Evolutionary conservation across 2,113 vertebrate genomes (phyloP).

Genomic region (Leptobrachium leishanense): DNA sequence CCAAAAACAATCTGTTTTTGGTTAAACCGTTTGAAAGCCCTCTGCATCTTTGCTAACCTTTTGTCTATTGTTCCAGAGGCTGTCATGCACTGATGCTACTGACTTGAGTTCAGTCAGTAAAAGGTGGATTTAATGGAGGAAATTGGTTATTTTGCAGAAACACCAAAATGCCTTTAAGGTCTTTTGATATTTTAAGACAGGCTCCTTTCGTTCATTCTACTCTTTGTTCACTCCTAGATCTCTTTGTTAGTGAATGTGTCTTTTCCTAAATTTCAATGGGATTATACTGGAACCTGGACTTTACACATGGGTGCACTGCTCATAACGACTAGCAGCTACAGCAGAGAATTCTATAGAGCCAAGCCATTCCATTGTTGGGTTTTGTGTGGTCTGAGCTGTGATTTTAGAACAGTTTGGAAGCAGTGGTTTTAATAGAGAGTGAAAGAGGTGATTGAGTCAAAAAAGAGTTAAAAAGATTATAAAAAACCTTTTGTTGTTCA

Average conservation of each 20-base stretch:
- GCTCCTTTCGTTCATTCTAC: background rate
- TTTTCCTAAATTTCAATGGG: background rate
- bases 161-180: background rate
- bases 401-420: background rate
- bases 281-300: slow-evolving; percentile 20
- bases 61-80: background rate
- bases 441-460: slow-evolving; percentile 8
- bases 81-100: background rate
- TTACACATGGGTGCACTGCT: slow-evolving; percentile 24
- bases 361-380: slow-evolving; percentile 28
- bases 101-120: slow-evolving; percentile 14
- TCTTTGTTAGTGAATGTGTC: slow-evolving; percentile 17
- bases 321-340: slow-evolving; percentile 14
- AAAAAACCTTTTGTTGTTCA: background rate
- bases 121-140: background rate
- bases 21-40: background rate
- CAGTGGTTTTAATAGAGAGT: slow-evolving; percentile 19
- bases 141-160: slow-evolving; percentile 7
- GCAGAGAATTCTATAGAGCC: slow-evolving; percentile 25
- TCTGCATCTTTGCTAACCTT: background rate
- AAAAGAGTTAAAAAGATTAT: background rate
- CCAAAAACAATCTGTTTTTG: background rate
- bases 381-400: background rate
- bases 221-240: background rate
- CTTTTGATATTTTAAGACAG: background rate